A percentile compares a stretch with the other conserved stretches of the same genome.
phyloP scores from a whole-genome alignment of 92 coral and sea anemone genomes.

The Meandrina meandrites region DNA sequence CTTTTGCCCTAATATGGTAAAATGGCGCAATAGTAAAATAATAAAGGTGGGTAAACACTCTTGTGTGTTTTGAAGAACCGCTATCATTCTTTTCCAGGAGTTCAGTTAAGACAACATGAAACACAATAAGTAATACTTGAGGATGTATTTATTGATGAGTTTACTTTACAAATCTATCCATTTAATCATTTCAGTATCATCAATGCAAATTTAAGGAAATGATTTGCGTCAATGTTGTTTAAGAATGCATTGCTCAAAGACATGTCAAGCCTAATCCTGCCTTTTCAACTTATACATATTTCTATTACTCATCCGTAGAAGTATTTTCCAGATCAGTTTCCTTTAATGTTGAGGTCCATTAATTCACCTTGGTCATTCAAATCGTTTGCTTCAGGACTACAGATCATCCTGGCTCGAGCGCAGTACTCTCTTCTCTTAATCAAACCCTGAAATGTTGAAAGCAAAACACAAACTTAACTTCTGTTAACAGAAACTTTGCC shows the following conservation, averaged over 20 bases:
- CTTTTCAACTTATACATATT: background rate
- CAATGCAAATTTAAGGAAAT: background rate
- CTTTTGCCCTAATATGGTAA: too few species aligned
- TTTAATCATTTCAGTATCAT: background rate
- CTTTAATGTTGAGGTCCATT: background rate
- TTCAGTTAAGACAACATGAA: background rate
- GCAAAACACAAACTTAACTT: background rate
- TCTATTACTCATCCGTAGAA: background rate
- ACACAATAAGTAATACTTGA: background rate
- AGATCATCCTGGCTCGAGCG: slow-evolving; percentile 7
- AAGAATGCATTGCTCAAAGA: background rate
- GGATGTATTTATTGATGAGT: background rate
- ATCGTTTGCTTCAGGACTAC: background rate
- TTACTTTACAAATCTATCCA: background rate
- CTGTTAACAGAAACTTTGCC: background rate
- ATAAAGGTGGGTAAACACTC: too few species aligned
- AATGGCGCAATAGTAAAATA: too few species aligned
- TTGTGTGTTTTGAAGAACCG: too few species aligned
- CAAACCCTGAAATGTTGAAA: background rate
- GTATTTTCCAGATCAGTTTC: background rate
- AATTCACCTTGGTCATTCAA: background rate
- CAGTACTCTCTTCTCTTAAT: slow-evolving; percentile 1
- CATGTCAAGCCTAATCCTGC: background rate
- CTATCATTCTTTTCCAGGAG: too few species aligned
- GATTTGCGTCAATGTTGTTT: background rate